phyloP scores from a whole-genome alignment of 2,113 vertebrate species.

The Microtus pennsylvanicus region DNA sequence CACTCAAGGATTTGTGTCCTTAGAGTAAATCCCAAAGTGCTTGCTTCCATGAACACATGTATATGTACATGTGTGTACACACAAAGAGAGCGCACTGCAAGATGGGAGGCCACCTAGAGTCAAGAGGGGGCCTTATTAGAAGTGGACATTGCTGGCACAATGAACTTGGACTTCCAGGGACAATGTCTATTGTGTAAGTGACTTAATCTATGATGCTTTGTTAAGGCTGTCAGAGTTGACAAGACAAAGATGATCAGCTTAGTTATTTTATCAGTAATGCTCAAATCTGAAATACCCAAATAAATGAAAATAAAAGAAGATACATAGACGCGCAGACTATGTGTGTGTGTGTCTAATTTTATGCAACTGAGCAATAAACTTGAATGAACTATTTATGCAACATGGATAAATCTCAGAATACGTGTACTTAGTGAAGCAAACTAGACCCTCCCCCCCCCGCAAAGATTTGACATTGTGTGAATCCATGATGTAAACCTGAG shows the following conservation, averaged over 20 bases:
- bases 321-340: not conserved
- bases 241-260: not conserved
- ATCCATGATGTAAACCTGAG: not conserved
- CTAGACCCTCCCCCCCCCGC: not conserved
- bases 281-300: conserved; percentile 14
- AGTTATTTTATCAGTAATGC: not conserved
- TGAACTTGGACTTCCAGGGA: not conserved
- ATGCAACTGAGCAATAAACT: conserved; percentile 24
- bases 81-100: not conserved
- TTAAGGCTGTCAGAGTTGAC: not conserved
- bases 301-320: not conserved
- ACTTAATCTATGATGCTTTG: not conserved
- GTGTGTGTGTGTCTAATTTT: not conserved
- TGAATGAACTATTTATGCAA: not conserved
- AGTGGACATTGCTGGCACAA: not conserved
- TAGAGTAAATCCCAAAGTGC: not conserved
- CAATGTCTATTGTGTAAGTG: not conserved
- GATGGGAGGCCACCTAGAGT: not conserved
- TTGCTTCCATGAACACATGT: not conserved
- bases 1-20: not conserved
- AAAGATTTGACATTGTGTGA: not conserved
- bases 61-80: not conserved
- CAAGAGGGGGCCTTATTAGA: not conserved
- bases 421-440: conserved; percentile 13
- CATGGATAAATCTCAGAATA: conserved; percentile 15